Percentiles rank a stretch among this genome's conserved stretches.
phyloP scores from a whole-genome alignment of 2,888 invertebrate species.

The Torymus texanus region DNA sequence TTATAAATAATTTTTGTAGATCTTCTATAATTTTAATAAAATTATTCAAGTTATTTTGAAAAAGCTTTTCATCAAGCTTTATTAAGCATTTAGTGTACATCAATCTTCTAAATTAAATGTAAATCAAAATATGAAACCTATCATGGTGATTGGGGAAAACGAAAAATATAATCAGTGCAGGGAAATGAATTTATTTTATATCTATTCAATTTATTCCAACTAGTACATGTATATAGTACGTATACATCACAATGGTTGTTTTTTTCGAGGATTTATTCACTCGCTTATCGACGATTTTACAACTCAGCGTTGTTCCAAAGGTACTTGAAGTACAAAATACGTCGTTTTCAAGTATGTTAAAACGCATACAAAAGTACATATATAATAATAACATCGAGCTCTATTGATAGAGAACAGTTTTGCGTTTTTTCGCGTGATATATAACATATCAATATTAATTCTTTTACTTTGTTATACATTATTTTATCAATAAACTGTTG shows the following conservation, averaged over 20 bases:
- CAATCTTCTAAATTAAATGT: too few relatives aligned
- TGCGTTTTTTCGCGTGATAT: neutral
- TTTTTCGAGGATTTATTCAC: conserved; percentile 14
- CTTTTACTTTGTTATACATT: conserved; percentile 7
- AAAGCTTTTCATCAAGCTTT: too few relatives aligned
- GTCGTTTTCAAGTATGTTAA: conserved; percentile 44
- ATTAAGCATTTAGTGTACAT: too few relatives aligned
- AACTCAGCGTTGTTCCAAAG: conserved; percentile 30
- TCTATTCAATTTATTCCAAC: conserved; percentile 46
- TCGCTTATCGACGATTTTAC: conserved; percentile 37
- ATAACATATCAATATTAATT: conserved; percentile 31
- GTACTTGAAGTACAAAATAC: conserved; percentile 49
- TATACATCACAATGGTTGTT: conserved; percentile 60
- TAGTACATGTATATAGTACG: conserved; percentile 63
- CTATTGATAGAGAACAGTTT: conserved; percentile 21
- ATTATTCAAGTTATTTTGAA: too few relatives aligned
- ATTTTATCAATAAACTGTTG: conserved; percentile 13
- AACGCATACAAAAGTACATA: conserved; percentile 48
- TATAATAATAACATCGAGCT: conserved; percentile 45
- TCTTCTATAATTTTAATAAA: too few relatives aligned
- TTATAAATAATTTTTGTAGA: too few relatives aligned
- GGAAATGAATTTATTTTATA: conserved; percentile 49
- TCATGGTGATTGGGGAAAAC: neutral
- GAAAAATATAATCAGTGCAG: conserved; percentile 5
- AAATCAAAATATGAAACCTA: too few relatives aligned